Evolutionary conservation across 1,140 invertebrate genomes (phyloP), one percentile per base, ranked within the genome.

Genomic region (Pogonomyrmex barbatus): DNA sequence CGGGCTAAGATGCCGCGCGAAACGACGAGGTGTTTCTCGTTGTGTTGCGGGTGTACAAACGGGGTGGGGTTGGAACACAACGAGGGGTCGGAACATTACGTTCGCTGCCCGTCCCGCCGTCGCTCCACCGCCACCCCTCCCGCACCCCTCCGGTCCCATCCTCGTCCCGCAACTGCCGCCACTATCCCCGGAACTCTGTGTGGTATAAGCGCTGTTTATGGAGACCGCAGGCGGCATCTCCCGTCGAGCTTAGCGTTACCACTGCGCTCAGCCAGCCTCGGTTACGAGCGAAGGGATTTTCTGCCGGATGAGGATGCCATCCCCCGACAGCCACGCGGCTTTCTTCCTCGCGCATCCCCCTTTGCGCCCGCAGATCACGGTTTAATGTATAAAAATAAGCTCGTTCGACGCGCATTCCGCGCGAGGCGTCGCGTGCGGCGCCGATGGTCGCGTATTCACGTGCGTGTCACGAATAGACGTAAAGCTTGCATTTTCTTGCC

Each of bases 221-320:
- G 92, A 93, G 91, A 92, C 91, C 92, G 83, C 92, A 90, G 91
- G 89, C 91, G 91, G 91, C 91, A 92, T 93, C 92, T 92, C 90
- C 85, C 91, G 88, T 92, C 89, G 87, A 92, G 92, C 92, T 93
- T 91, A 92, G 84, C 91, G 91, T 91, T 92, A 91, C 91, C 88
- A 90, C 87, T 85, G 86, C 87, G 70, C 82, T 85, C 87, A 88
- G 82, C 68, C 89, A 82, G 78, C 75, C 87, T 81, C 91, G 45
- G 89, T 92, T 93, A 93, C 92, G 91, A 93, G 88, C 90, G 76
- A 87, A 90, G 89, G 91, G 91, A 93, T 93, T 93, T 93, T 91
- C 87, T 90, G 82, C 81, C 91, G 87, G 89, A 91, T 91, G 92
- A 89, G 88, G 83, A 90, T 90, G 87, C 89, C 73, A 88, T 87